These are phyloP conservation scores for Muntiacus muntjak DNA, from an alignment of 2,113 vertebrate species.

Conservation along the genomic window DNA sequence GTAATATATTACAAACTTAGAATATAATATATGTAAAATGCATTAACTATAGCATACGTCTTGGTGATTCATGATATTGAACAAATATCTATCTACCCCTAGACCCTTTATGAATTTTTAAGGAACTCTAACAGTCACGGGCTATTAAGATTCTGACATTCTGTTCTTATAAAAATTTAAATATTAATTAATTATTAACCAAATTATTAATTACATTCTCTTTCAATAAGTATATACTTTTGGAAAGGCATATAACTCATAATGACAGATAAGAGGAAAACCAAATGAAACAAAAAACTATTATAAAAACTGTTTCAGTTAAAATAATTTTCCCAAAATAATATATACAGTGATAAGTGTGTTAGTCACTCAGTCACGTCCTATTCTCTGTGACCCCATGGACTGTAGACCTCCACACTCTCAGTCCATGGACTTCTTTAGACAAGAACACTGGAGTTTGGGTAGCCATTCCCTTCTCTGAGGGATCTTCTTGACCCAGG, in stretches of 20 bases:
- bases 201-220: not conserved
- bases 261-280: not conserved
- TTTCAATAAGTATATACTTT: not conserved
- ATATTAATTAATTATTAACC: not conserved
- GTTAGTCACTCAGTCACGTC: not conserved
- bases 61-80: not conserved
- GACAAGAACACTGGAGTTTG: not conserved
- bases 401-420: not conserved
- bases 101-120: not conserved
- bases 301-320: not conserved
- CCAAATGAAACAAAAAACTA: not conserved
- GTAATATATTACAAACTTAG: not conserved
- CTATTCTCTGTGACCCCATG: not conserved
- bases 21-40: not conserved
- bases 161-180: not conserved
- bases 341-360: not conserved
- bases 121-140: not conserved
- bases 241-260: not conserved
- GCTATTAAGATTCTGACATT: not conserved
- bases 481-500: not conserved
- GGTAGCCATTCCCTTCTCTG: not conserved
- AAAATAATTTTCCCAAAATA: not conserved
- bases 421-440: not conserved
- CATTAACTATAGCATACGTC: not conserved
- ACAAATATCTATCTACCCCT: not conserved